Evolutionary conservation across 2,113 vertebrate species (phyloP).

Genomic region (Ifrita kowaldi): DNA sequence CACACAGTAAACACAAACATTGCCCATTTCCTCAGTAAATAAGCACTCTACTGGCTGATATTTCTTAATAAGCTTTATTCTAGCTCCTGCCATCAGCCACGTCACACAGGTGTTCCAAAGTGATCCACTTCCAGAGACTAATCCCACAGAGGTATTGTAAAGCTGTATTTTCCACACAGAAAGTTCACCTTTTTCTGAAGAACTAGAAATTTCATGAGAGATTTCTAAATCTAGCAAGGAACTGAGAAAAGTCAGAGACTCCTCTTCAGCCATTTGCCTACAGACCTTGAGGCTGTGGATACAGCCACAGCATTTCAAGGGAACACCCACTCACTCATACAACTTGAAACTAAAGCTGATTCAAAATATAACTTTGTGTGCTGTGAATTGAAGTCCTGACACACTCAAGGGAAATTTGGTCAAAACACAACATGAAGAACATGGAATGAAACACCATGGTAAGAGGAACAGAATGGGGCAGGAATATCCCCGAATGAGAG

Average conservation of each 20-base stretch:
- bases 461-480: not conserved
- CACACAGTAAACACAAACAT: not conserved
- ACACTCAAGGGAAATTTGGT: not conserved
- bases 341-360: not conserved
- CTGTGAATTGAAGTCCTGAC: not conserved
- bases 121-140: not conserved
- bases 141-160: not conserved
- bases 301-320: not conserved
- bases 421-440: not conserved
- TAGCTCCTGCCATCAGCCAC: not conserved
- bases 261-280: not conserved
- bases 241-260: not conserved
- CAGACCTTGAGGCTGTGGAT: not conserved
- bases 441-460: rapidly evolving
- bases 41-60: not conserved
- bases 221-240: not conserved
- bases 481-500: not conserved
- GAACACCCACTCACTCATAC: not conserved
- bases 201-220: not conserved
- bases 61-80: not conserved
- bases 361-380: not conserved
- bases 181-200: not conserved
- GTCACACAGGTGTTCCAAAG: not conserved
- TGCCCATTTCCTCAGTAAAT: not conserved
- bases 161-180: not conserved